Evolutionary conservation across 2,797 vertebrate genomes (phyloP).

Genomic region (Enteromius trimaculatus): DNA sequence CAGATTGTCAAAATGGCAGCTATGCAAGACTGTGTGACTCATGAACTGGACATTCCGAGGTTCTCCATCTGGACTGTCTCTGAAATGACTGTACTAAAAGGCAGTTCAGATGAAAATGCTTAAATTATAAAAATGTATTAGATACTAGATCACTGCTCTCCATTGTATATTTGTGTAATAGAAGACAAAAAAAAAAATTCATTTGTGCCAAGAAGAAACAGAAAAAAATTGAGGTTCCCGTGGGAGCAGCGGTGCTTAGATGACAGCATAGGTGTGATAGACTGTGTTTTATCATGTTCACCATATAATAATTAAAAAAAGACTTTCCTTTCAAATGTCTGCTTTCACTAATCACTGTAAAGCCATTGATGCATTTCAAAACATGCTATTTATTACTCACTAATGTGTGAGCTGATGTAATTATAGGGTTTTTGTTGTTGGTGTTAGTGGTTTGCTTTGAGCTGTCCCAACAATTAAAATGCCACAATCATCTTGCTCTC

Average conservation of each 20-base stretch:
- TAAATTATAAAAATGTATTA: not conserved
- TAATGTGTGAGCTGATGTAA: slow-evolving; percentile 31
- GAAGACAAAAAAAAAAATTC: not conserved
- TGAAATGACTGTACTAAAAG: not conserved
- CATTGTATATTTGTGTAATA: not conserved
- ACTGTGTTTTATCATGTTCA: not conserved
- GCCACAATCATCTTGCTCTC: slow-evolving; percentile 9
- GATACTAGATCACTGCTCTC: not conserved
- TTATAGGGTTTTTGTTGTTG: slow-evolving; percentile 25
- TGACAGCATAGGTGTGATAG: slow-evolving; percentile 20
- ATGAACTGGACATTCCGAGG: not conserved
- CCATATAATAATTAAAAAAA: slow-evolving; percentile 17
- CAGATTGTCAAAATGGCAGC: slow-evolving; percentile 11
- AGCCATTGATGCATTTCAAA: slow-evolving; percentile 41
- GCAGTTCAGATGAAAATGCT: not conserved
- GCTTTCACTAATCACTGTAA: slow-evolving; percentile 33
- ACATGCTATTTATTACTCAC: slow-evolving; percentile 32
- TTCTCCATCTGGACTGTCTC: not conserved
- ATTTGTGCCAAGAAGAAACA: not conserved
- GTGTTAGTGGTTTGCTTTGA: slow-evolving; percentile 36
- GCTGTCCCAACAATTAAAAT: slow-evolving; percentile 35
- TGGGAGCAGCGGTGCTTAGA: slow-evolving; percentile 23
- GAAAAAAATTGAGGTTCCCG: not conserved
- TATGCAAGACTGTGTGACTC: not conserved
- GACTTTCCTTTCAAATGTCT: slow-evolving; percentile 26